phyloP scores from a whole-genome alignment of 2,797 vertebrate species.

The Basileuterus tristriatus region DNA sequence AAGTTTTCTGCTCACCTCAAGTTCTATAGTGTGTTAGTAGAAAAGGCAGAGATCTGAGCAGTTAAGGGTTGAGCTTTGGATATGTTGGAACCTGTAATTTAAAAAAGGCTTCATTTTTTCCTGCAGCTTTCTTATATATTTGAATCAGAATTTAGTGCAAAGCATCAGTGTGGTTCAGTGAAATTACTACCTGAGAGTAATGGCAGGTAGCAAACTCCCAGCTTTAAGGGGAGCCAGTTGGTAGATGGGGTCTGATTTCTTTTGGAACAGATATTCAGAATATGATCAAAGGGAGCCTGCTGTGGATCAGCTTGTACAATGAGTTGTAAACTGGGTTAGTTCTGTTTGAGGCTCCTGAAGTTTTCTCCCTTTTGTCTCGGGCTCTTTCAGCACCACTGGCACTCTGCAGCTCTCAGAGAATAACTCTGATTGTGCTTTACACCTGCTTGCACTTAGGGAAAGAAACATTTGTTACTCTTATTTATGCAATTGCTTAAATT shows the following conservation, averaged over 20 bases:
- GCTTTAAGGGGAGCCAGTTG: not conserved
- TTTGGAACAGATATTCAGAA: not conserved
- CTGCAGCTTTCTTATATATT: not conserved
- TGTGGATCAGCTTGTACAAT: not conserved
- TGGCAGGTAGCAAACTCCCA: not conserved
- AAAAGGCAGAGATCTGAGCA: not conserved
- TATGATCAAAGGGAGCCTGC: not conserved
- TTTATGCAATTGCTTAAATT: conserved; percentile 51
- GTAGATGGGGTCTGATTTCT: not conserved
- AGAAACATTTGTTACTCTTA: conserved; percentile 61
- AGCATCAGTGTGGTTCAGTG: not conserved
- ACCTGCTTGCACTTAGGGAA: conserved; percentile 58
- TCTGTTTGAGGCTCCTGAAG: not conserved
- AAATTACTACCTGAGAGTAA: not conserved
- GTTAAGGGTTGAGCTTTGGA: not conserved
- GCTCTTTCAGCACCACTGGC: not conserved
- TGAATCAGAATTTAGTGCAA: not conserved
- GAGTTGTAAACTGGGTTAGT: not conserved
- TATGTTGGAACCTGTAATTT: not conserved
- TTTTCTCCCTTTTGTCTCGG: not conserved
- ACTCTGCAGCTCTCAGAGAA: not conserved
- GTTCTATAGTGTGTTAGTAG: not conserved
- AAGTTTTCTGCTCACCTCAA: not conserved
- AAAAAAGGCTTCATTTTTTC: not conserved
- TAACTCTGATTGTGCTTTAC: not conserved